Conservation (phyloP, 2,797 vertebrate species). For the Linurgus olivaceus region DNA sequence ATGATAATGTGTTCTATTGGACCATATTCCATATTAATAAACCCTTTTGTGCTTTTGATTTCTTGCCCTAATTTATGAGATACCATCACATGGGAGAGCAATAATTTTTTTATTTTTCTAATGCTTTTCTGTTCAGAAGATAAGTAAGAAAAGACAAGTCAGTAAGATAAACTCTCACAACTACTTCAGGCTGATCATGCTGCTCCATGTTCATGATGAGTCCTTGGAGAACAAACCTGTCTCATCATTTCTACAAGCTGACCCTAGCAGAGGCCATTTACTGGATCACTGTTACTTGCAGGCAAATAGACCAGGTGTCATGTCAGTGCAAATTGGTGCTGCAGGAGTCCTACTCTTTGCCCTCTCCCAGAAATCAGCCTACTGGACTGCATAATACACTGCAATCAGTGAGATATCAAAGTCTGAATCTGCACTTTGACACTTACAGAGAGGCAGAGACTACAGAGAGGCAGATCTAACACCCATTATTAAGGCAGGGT, state of each 20-base stretch:
- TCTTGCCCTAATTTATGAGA: background rate
- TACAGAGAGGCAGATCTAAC: background rate
- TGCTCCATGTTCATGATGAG: background rate
- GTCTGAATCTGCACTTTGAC: background rate
- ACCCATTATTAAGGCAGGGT: background rate
- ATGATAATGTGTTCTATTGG: background rate
- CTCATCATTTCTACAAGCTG: background rate
- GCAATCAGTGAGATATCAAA: background rate
- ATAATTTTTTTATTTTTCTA: background rate
- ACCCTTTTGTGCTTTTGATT: background rate
- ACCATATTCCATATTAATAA: background rate
- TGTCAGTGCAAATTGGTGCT: background rate
- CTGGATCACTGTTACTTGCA: background rate
- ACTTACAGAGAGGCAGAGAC: background rate
- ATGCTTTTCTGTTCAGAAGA: background rate
- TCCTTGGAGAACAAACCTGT: background rate
- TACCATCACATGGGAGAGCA: background rate
- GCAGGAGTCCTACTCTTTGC: background rate
- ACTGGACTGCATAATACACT: background rate
- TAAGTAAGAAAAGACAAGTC: background rate
- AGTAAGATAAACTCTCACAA: background rate
- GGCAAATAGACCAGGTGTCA: background rate
- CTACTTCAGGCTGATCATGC: background rate
- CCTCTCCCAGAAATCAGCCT: background rate
- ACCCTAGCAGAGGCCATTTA: background rate